phyloP scores from a whole-genome alignment of 2,888 invertebrate genomes.

The Resseliella maxima region DNA sequence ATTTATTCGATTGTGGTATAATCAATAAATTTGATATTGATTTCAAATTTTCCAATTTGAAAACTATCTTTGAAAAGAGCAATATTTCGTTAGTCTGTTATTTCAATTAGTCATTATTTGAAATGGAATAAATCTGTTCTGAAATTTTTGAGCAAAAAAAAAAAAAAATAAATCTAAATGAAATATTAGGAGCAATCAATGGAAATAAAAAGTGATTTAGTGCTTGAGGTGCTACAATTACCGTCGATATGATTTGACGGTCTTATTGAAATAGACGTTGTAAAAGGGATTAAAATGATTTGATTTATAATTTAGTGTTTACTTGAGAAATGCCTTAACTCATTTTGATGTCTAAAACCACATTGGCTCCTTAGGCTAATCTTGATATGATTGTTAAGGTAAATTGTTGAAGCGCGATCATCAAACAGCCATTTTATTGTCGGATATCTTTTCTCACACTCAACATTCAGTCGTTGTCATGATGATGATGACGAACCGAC shows the following conservation, averaged over 20 bases:
- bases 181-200: neutral
- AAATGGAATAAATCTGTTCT: too few species aligned
- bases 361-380: neutral
- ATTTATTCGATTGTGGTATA: too few species aligned
- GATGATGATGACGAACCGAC: neutral
- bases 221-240: neutral
- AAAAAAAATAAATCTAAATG: neutral
- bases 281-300: slow-evolving; percentile 39
- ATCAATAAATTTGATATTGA: too few species aligned
- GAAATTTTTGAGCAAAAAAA: neutral
- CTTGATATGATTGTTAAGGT: slow-evolving; percentile 14
- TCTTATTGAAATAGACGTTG: neutral
- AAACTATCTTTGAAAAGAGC: too few species aligned
- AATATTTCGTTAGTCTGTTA: too few species aligned
- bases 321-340: neutral
- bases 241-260: neutral
- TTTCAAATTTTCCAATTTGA: too few species aligned
- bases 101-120: too few species aligned
- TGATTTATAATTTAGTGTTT: neutral
- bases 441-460: neutral
- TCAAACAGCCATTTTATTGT: slow-evolving; percentile 47
- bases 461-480: neutral
- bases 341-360: neutral
- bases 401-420: neutral
- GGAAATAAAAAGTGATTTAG: neutral